Percentiles rank a stretch among this genome's conserved stretches.
Conservation (phyloP, 1,140 invertebrate species). For the Batillaria attramentaria region DNA sequence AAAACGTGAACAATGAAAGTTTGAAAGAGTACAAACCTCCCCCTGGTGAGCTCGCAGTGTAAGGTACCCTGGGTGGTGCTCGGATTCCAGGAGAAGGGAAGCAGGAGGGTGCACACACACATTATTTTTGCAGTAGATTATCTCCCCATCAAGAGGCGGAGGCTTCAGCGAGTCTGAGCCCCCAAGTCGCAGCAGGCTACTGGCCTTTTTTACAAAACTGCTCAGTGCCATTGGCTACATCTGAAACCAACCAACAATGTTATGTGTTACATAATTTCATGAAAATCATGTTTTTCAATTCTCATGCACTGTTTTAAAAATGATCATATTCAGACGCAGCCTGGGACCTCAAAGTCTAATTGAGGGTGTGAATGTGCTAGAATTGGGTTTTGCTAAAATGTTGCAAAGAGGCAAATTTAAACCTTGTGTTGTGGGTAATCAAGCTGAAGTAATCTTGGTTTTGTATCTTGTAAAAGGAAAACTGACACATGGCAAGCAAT, state of each 20-base stretch:
- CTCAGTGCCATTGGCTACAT: constrained; percentile 63
- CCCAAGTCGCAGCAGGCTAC: constrained; percentile 64
- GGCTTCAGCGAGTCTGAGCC: constrained; percentile 57
- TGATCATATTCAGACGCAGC: too few relatives aligned
- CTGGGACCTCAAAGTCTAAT: too few relatives aligned
- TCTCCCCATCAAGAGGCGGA: constrained; percentile 71
- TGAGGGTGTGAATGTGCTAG: too few relatives aligned
- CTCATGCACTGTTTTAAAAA: too few relatives aligned
- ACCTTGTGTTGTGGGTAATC: too few relatives aligned
- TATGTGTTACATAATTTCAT: too few relatives aligned
- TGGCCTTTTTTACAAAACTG: constrained; percentile 67
- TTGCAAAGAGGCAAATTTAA: too few relatives aligned
- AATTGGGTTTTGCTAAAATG: too few relatives aligned
- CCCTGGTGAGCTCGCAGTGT: constrained; percentile 84
- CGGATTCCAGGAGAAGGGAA: constrained; percentile 82
- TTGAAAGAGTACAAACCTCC: constrained; percentile 69
- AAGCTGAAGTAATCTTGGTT: too few relatives aligned
- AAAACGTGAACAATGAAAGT: not conserved
- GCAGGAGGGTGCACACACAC: constrained; percentile 95
- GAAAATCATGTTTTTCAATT: too few relatives aligned
- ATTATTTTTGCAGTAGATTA: constrained; percentile 82
- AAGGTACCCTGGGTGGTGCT: constrained; percentile 93
- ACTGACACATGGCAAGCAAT: too few relatives aligned
- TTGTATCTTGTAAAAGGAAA: too few relatives aligned
- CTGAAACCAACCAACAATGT: constrained; percentile 8